A percentile compares a stretch with the other conserved stretches of the same genome.
phyloP scores from a whole-genome alignment of 1,140 invertebrate genomes.

The Drosophila kepulauana region DNA sequence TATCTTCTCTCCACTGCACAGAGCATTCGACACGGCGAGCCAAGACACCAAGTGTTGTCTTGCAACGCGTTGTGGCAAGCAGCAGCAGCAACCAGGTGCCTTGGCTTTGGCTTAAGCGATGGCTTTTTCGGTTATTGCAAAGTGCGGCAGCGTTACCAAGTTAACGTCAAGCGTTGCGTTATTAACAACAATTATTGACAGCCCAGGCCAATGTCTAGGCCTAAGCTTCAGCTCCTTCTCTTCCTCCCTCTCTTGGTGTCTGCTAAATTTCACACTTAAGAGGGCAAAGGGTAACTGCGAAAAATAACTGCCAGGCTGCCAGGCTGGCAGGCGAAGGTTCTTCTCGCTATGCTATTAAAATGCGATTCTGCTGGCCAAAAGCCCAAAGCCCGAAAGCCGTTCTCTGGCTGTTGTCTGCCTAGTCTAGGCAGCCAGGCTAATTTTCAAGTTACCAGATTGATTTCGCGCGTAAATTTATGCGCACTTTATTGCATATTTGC shows the following conservation, averaged over 20 bases:
- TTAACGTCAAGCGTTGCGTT: conserved; percentile 55
- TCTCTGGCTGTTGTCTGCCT: neutral
- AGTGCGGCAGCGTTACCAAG: conserved; percentile 48
- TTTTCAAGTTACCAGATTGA: conserved; percentile 73
- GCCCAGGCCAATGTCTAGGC: conserved; percentile 26
- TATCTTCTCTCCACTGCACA: neutral
- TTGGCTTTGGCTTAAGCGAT: neutral
- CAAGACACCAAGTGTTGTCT: neutral
- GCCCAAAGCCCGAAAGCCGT: neutral
- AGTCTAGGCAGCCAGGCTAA: conserved; percentile 40
- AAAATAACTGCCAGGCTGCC: conserved; percentile 48
- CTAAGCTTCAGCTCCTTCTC: neutral
- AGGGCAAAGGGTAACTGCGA: conserved; percentile 70
- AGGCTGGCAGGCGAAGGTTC: neutral
- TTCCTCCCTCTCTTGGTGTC: neutral
- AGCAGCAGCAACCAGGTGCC: neutral
- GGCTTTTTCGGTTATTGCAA: neutral
- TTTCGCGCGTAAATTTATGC: conserved; percentile 80
- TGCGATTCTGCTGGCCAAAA: conserved; percentile 55
- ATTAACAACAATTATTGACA: conserved; percentile 68
- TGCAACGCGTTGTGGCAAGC: neutral
- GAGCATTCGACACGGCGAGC: conserved; percentile 1
- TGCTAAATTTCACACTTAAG: conserved; percentile 72
- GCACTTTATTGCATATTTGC: conserved; percentile 74
- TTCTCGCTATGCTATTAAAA: conserved; percentile 61